Percentiles rank a stretch among this genome's conserved stretches.
Evolutionary conservation across 2,797 vertebrate species (phyloP).

Genomic region (Pseudochaenichthys georgianus): DNA sequence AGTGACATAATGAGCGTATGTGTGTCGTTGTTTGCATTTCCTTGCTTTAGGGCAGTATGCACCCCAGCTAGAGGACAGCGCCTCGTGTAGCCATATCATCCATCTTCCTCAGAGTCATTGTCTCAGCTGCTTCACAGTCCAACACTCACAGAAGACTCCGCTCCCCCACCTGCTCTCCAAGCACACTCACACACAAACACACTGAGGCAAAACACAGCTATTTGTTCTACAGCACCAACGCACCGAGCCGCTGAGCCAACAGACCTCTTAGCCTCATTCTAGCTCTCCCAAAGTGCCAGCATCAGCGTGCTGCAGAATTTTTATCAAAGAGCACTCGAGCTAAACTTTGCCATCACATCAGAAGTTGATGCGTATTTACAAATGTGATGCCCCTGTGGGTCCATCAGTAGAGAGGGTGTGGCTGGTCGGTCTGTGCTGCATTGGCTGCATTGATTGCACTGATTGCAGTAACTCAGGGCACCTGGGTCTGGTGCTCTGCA

Average conservation of each 20-base stretch:
- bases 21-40: conserved; percentile 19
- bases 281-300: conserved; percentile 30
- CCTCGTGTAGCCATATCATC: conserved; percentile 76
- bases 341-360: conserved; percentile 1
- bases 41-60: conserved; percentile 48
- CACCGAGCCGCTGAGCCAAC: conserved; percentile 46
- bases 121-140: conserved; percentile 81
- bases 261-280: conserved; percentile 42
- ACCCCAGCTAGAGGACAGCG: conserved; percentile 60
- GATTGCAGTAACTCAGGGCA: too few relatives aligned
- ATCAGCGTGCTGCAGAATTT: conserved; percentile 23
- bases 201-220: conserved; percentile 34
- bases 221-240: conserved; percentile 59
- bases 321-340: conserved; percentile 11
- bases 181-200: conserved; percentile 6
- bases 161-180: conserved; percentile 65
- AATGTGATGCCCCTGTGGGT: too few relatives aligned
- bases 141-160: conserved; percentile 65
- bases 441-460: too few relatives aligned
- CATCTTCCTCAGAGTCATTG: conserved; percentile 83
- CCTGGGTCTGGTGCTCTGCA: too few relatives aligned
- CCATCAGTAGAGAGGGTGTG: too few relatives aligned
- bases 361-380: conserved; percentile 7
- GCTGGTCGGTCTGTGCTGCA: too few relatives aligned
- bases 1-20: conserved; percentile 7